Conservation (phyloP, 2,797 vertebrate species). For the Fringilla coelebs region DNA sequence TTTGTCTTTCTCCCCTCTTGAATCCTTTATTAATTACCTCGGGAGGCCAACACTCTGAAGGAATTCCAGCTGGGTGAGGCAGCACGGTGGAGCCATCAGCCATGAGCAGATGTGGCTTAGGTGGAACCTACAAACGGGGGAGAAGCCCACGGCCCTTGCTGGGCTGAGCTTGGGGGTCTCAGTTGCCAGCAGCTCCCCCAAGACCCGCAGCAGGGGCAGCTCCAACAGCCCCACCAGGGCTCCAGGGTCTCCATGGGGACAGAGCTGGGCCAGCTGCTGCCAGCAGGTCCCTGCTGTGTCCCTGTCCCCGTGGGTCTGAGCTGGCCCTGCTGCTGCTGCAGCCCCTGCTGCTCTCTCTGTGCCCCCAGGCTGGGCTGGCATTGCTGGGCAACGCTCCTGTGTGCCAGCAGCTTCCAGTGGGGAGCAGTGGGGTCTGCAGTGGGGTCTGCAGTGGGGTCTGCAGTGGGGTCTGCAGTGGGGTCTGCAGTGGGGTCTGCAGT, state of each 20-base stretch:
- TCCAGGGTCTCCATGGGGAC: neutral
- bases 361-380: accelerated
- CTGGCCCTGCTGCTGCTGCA: neutral
- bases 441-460: no score
- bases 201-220: neutral
- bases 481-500: no score
- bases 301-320: no score
- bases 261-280: neutral
- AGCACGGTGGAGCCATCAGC: accelerated
- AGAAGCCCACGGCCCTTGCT: accelerated
- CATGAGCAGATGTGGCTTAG: accelerated
- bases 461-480: no score
- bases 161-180: no score
- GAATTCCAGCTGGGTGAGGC: neutral
- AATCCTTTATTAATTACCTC: neutral
- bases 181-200: neutral
- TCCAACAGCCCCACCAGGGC: neutral
- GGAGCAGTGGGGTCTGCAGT: neutral
- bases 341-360: neutral
- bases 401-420: accelerated
- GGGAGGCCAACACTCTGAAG: neutral
- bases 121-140: accelerated
- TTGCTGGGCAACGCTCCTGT: accelerated
- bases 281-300: neutral
- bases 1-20: no score